These are phyloP conservation scores for Caenorhabditis auriculariae DNA, from an alignment of 2,888 invertebrate species.

Conservation along the genomic window DNA sequence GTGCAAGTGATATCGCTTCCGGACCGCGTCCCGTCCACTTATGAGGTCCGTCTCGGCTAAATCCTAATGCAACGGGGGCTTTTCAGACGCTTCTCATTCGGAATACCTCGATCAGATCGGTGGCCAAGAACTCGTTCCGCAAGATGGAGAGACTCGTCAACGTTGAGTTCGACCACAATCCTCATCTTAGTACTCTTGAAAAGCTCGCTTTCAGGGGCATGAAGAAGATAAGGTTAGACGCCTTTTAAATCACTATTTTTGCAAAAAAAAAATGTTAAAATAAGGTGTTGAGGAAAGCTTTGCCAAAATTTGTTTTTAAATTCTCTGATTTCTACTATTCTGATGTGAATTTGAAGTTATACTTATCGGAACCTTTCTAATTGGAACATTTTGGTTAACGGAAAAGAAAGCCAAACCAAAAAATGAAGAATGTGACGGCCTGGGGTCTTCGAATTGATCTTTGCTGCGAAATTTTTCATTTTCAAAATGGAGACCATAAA, in stretches of 20 bases:
- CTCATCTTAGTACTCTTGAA: slow-evolving; percentile 26
- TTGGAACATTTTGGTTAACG: background rate
- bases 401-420: background rate
- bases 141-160: slow-evolving; percentile 27
- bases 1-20: slow-evolving; percentile 24
- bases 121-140: slow-evolving; percentile 36
- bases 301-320: too few species aligned
- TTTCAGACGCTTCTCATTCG: slow-evolving; percentile 15
- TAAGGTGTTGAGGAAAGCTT: too few species aligned
- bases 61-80: background rate
- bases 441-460: background rate
- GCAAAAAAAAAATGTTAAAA: too few species aligned
- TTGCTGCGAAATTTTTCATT: background rate
- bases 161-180: slow-evolving; percentile 30
- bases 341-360: background rate
- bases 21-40: slow-evolving; percentile 25
- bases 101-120: slow-evolving; percentile 26
- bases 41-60: slow-evolving; percentile 6
- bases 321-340: background rate
- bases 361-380: background rate
- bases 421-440: background rate
- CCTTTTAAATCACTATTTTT: too few species aligned
- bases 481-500: background rate
- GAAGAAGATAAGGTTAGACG: slow-evolving; percentile 21
- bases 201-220: slow-evolving; percentile 41